Evolutionary conservation across 1,140 invertebrate species (phyloP).

Genomic region (Drepana arcuata): DNA sequence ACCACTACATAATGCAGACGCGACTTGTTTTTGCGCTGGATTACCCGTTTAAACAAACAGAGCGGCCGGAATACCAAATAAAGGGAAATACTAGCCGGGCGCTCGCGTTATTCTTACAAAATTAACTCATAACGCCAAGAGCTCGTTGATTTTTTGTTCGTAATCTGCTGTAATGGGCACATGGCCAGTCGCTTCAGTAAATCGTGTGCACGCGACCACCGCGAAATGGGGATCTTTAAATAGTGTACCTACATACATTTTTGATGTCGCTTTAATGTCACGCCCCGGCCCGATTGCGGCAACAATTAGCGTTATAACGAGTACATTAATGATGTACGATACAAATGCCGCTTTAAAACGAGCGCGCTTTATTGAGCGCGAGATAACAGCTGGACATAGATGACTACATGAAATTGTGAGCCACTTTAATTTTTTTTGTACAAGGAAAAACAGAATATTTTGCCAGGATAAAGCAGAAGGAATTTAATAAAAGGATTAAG

Average conservation of each 20-base stretch:
- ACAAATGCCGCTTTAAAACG: constrained; percentile 37
- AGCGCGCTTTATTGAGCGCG: constrained; percentile 8
- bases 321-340: constrained; percentile 59
- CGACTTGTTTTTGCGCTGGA: constrained; percentile 54
- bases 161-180: constrained; percentile 68
- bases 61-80: constrained; percentile 58
- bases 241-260: constrained; percentile 63
- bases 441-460: constrained; percentile 20
- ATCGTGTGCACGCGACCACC: constrained; percentile 57
- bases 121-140: constrained; percentile 69
- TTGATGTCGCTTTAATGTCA: constrained; percentile 62
- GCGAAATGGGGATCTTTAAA: constrained; percentile 68
- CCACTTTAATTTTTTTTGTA: constrained; percentile 18
- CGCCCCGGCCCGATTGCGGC: constrained; percentile 50
- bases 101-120: constrained; percentile 65
- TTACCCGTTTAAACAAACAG: constrained; percentile 65
- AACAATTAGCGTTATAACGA: constrained; percentile 65
- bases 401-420: no score
- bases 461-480: constrained; percentile 23
- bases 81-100: constrained; percentile 62
- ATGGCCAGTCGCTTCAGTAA: constrained; percentile 60
- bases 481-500: constrained; percentile 57
- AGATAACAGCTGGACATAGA: constrained; percentile 20
- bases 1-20: constrained; percentile 41
- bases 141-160: constrained; percentile 58